A percentile compares a stretch with the other conserved stretches of the same genome.
phyloP scores from a whole-genome alignment of 37 sponge, comb jelly and placozoan genomes.

The Agelas oroides region DNA sequence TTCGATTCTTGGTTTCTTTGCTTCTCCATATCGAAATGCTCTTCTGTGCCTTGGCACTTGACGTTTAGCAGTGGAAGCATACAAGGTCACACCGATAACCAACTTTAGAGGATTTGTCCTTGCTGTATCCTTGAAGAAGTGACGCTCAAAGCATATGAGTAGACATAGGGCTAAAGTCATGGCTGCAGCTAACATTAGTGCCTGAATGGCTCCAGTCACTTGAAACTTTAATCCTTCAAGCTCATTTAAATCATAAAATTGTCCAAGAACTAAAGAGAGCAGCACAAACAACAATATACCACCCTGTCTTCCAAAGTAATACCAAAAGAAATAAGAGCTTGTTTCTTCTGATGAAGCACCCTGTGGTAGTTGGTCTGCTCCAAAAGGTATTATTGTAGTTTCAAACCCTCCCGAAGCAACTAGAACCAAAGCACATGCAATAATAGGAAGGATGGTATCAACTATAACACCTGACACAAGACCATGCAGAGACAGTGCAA shows the following conservation, averaged over 20 bases:
- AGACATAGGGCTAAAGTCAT: conserved; percentile 7
- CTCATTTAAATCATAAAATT: no score
- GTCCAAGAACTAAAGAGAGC: no score
- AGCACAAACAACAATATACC: no score
- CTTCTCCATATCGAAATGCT: conserved; percentile 32
- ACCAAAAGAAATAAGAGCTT: conserved; percentile 36
- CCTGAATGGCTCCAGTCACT: neutral
- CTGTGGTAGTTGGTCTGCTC: conserved; percentile 10
- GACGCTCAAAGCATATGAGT: neutral
- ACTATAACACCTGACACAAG: neutral
- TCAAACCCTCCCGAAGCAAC: conserved; percentile 23
- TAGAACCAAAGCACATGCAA: neutral
- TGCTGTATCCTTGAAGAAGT: neutral
- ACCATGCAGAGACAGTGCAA: no score
- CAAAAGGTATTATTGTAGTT: conserved; percentile 27
- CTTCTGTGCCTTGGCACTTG: neutral
- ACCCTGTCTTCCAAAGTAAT: conserved; percentile 10
- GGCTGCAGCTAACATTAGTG: neutral
- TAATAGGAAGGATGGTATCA: neutral
- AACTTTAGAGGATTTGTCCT: conserved; percentile 15
- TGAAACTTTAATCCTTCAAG: neutral
- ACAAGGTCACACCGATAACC: neutral
- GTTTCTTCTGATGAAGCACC: conserved; percentile 22
- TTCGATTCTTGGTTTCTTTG: conserved; percentile 13
- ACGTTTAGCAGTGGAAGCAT: conserved; percentile 10